Evolutionary conservation across 2,113 vertebrate species (phyloP).

Genomic region (Crotalus helleri): DNA sequence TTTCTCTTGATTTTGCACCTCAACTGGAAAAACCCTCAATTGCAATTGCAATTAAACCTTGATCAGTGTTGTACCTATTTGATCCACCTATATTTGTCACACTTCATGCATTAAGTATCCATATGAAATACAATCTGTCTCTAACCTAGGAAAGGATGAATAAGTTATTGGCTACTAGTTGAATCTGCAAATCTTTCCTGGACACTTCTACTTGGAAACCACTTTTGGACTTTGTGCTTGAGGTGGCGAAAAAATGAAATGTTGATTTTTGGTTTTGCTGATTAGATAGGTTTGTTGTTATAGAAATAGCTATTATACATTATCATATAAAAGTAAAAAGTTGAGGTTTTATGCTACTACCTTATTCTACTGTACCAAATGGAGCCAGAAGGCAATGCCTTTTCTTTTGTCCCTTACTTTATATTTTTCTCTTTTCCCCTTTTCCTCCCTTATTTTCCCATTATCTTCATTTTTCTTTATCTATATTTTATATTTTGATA

Average conservation of each 20-base stretch:
- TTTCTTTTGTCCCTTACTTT: background rate
- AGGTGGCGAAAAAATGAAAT: background rate
- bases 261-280: background rate
- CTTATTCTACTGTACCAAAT: background rate
- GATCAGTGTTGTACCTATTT: background rate
- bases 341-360: background rate
- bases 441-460: background rate
- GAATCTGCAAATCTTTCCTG: background rate
- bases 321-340: background rate
- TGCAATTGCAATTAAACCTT: background rate
- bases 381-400: background rate
- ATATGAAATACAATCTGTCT: background rate
- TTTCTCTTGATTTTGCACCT: background rate
- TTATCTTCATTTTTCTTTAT: background rate
- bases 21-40: background rate
- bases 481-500: background rate
- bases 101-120: background rate
- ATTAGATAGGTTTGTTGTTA: background rate
- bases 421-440: background rate
- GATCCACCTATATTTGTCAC: background rate
- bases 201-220: background rate
- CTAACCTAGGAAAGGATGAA: background rate
- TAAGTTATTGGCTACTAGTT: background rate
- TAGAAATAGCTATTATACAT: background rate
- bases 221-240: background rate